Conservation (phyloP, 2,888 invertebrate species). For the Plebejus argus region DNA sequence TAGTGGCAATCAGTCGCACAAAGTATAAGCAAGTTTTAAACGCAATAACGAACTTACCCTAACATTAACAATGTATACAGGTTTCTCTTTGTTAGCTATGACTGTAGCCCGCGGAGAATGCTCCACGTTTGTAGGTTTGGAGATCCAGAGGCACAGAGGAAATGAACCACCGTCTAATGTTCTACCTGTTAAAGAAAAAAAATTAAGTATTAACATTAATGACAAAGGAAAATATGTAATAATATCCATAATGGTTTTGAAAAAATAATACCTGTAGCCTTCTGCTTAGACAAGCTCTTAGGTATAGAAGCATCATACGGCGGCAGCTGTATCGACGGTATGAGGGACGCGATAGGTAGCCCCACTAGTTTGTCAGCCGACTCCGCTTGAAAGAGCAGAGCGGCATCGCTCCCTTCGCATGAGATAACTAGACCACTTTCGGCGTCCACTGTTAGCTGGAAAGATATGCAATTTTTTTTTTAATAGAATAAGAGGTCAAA, state of each 20-base stretch:
- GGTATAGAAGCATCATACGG: conserved; percentile 60
- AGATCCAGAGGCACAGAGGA: conserved; percentile 81
- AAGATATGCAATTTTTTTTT: too few relatives aligned
- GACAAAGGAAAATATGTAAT: too few relatives aligned
- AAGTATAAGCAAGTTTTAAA: neutral
- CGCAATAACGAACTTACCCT: conserved; percentile 57
- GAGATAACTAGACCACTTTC: conserved; percentile 63
- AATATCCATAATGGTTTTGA: too few relatives aligned
- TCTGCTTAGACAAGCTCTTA: conserved; percentile 79
- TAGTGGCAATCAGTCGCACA: too few relatives aligned
- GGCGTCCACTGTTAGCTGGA: conserved; percentile 69
- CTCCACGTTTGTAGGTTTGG: conserved; percentile 58
- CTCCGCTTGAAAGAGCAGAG: conserved; percentile 79
- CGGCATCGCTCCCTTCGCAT: conserved; percentile 68
- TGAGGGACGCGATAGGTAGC: conserved; percentile 69
- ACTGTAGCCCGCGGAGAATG: conserved; percentile 56
- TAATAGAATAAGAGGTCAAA: too few relatives aligned
- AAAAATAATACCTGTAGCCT: conserved; percentile 79
- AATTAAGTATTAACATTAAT: too few relatives aligned
- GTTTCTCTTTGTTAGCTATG: conserved; percentile 60
- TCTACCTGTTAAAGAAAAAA: conserved; percentile 57
- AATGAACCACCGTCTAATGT: conserved; percentile 83
- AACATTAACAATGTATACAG: conserved; percentile 66
- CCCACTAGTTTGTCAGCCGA: conserved; percentile 73
- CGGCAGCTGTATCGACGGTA: conserved; percentile 77